These are phyloP conservation scores for Drosophila ustulata DNA, from an alignment of 2,888 invertebrate species.

Conservation along the genomic window DNA sequence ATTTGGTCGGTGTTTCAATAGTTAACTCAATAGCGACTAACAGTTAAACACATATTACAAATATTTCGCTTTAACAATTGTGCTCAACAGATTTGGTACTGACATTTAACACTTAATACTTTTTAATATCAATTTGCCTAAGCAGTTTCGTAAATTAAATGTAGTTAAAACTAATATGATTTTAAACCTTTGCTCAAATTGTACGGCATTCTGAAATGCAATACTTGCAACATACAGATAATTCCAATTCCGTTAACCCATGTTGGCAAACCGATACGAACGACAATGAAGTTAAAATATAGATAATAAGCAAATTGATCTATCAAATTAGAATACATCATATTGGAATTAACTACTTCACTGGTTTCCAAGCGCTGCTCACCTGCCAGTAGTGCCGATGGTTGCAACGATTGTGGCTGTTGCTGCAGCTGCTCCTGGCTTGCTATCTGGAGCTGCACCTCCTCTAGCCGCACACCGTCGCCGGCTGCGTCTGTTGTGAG, in stretches of 20 bases:
- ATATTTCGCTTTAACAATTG: no score
- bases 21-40: no score
- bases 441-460: constrained; percentile 72
- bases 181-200: no score
- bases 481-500: constrained; percentile 7
- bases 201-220: neutral
- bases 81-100: no score
- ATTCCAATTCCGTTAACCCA: neutral
- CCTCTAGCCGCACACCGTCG: constrained; percentile 70
- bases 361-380: neutral
- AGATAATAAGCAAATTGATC: no score
- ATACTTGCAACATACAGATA: neutral
- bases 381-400: neutral
- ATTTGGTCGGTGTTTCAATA: no score
- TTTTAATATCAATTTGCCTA: no score
- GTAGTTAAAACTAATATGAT: no score
- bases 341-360: neutral
- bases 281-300: no score
- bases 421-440: constrained; percentile 1
- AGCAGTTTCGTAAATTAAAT: neutral
- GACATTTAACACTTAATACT: no score
- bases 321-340: no score
- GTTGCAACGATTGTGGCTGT: neutral
- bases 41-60: no score
- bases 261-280: neutral